These are phyloP conservation scores for Corythucha ciliata DNA, from an alignment of 2,888 invertebrate genomes.

Conservation along the genomic window DNA sequence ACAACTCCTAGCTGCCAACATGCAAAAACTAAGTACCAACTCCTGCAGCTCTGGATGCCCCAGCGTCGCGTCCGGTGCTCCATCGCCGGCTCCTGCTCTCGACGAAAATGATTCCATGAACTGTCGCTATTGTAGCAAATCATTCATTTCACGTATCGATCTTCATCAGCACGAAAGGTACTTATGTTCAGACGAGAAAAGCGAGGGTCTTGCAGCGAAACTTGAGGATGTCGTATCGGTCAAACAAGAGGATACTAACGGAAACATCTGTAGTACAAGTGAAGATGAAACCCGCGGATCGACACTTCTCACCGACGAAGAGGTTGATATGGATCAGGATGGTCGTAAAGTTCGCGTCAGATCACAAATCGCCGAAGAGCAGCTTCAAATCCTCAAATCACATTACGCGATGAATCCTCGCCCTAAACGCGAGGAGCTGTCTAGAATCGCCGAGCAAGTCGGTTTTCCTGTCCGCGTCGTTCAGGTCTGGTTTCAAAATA, in stretches of 20 bases:
- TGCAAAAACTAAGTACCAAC: slow-evolving; percentile 55
- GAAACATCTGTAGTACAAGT: slow-evolving; percentile 38
- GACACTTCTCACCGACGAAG: slow-evolving; percentile 38
- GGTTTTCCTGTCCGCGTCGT: slow-evolving; percentile 60
- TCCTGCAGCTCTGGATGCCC: slow-evolving; percentile 39
- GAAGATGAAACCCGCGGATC: slow-evolving; percentile 35
- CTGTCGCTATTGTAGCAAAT: slow-evolving; percentile 32
- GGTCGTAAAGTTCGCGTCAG: slow-evolving; percentile 67
- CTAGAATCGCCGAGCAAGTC: slow-evolving; percentile 69
- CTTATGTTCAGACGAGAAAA: slow-evolving; percentile 38
- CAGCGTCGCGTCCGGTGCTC: slow-evolving; percentile 31
- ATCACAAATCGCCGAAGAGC: slow-evolving; percentile 89
- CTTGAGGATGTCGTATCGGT: slow-evolving; percentile 56
- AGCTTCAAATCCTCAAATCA: slow-evolving; percentile 76
- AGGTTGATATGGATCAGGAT: slow-evolving; percentile 37
- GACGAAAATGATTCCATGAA: slow-evolving; percentile 22
- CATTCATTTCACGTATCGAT: slow-evolving; percentile 42
- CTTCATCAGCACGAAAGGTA: slow-evolving; percentile 62
- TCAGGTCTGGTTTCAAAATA: slow-evolving; percentile 96
- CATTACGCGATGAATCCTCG: slow-evolving; percentile 84
- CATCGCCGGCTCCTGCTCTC: slow-evolving; percentile 30
- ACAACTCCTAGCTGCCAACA: slow-evolving; percentile 55
- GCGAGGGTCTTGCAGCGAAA: slow-evolving; percentile 55
- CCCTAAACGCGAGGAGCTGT: slow-evolving; percentile 88
- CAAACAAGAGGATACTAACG: slow-evolving; percentile 47